A percentile compares a stretch with the other conserved stretches of the same genome.
Evolutionary conservation across 1,140 invertebrate genomes (phyloP).

Genomic region (Listronotus oregonensis): DNA sequence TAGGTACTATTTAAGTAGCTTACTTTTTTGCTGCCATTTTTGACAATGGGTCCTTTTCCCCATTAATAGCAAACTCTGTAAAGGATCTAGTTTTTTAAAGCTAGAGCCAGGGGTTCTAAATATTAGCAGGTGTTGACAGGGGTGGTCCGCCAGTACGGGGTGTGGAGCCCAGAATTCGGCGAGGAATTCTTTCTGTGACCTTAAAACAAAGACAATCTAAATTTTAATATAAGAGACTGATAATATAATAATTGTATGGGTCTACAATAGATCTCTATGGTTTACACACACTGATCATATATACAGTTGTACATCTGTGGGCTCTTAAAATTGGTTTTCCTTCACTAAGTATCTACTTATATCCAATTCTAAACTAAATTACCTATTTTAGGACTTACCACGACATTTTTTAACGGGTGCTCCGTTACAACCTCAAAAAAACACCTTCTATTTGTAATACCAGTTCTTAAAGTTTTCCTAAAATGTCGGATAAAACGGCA

Average conservation of each 20-base stretch:
- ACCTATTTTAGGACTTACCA: conserved; percentile 54
- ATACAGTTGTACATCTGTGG: conserved; percentile 25
- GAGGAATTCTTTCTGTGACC: conserved; percentile 59
- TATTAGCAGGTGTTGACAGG: conserved; percentile 57
- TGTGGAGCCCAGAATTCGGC: conserved; percentile 57
- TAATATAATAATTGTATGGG: too few relatives aligned
- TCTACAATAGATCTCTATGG: conserved; percentile 12
- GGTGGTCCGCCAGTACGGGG: conserved; percentile 61
- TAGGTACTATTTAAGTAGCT: conserved; percentile 34
- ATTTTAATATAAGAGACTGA: too few relatives aligned
- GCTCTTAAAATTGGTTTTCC: too few relatives aligned
- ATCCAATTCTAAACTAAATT: too few relatives aligned
- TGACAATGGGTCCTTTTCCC: conserved; percentile 69
- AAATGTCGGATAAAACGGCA: neutral
- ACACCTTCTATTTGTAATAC: neutral
- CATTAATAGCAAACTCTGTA: conserved; percentile 69
- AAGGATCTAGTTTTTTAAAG: conserved; percentile 76
- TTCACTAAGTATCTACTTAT: too few relatives aligned
- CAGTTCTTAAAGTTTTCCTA: conserved; percentile 1
- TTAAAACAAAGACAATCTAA: conserved; percentile 42
- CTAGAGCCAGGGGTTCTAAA: conserved; percentile 64
- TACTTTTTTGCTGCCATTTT: conserved; percentile 68
- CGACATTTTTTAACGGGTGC: conserved; percentile 64
- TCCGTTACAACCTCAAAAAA: conserved; percentile 37
- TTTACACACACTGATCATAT: too few relatives aligned